Base-by-base conservation (phyloP, 2,888 invertebrate species). In the Oegoconia quadripuncta region DNA sequence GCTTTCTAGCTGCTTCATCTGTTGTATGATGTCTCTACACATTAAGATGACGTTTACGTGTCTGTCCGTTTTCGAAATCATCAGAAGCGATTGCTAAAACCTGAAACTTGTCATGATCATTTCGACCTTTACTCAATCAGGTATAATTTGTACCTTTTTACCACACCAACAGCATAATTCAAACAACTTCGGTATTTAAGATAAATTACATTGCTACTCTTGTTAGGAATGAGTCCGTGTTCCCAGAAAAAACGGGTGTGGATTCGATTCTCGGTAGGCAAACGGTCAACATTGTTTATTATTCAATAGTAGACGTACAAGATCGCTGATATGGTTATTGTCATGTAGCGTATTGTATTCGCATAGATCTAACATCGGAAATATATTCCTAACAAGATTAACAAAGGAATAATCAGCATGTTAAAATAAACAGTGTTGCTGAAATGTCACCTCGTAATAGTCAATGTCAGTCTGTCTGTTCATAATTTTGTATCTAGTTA, bases 381-480 rank as follows among this genome's bases (percentile, higher is more conserved):
- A 12, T 74, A 62, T 71, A 71, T 81, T 82, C 81, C 74, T 80
- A 74, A 81, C 83, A 79, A 82, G 83, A 77, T 75, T 76, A 77
- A 81, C 81, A 78, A 73, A 61, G 54, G 51, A 53, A 57, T 48
- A 56, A 64, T 64, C 57, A 55, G 48, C 55, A 50, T 52, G 50
- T 54, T 50, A 44, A 44, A 47, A 42, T 37, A 39, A 28, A 32
- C 23, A 8, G 11, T 29, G 5, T 32, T 13, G 22, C 12, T 12
- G 2, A 20, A 20, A 30, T 11, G 17, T 4, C 15, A 30, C 8
- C n/a, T 30, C 13, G 17, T 30, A 30, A 16, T 5, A 30, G n/a
- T n/a, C 15, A 13, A 1, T 16, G 41, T 39, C 26, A 35, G 17
- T 30, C 2, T 16, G n/a, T 30, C n/a, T 16, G n/a, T 6, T 16